phyloP scores from a whole-genome alignment of 2,113 vertebrate genomes.

The Labrus mixtus region DNA sequence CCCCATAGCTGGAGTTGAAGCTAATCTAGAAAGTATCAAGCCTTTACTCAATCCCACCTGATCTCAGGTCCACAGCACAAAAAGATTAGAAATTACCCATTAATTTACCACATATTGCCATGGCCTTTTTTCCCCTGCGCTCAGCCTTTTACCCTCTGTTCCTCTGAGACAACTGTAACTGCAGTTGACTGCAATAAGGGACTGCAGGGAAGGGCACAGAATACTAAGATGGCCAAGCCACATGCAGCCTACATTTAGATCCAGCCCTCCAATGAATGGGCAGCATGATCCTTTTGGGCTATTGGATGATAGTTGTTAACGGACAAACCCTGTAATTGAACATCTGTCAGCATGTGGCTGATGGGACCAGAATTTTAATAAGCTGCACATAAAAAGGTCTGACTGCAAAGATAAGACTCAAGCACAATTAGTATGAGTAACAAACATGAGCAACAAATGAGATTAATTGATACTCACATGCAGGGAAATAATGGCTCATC shows the following conservation, averaged over 20 bases:
- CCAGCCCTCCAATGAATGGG: constrained; percentile 40
- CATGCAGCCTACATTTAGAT: constrained; percentile 52
- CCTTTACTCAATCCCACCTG: not conserved
- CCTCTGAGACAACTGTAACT: constrained; percentile 48
- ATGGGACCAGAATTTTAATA: constrained; percentile 48
- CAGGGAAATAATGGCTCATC: constrained; percentile 20
- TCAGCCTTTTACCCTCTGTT: constrained; percentile 34
- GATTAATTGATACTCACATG: constrained; percentile 24
- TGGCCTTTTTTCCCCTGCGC: constrained; percentile 26
- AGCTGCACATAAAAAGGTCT: constrained; percentile 20
- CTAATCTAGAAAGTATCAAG: not conserved
- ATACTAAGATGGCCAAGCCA: constrained; percentile 59
- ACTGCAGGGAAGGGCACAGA: constrained; percentile 62
- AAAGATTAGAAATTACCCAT: constrained; percentile 26
- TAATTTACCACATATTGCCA: constrained; percentile 37
- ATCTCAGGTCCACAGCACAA: constrained; percentile 4
- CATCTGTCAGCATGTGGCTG: constrained; percentile 41
- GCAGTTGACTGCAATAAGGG: constrained; percentile 57
- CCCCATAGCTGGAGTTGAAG: not conserved
- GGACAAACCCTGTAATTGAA: constrained; percentile 39
- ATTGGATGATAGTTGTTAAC: constrained; percentile 32
- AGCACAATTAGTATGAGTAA: not conserved
- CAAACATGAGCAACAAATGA: constrained; percentile 9
- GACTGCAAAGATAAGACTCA: constrained; percentile 32
- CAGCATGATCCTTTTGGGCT: constrained; percentile 27